These are phyloP conservation scores for Piprites chloris DNA, from an alignment of 2,113 vertebrate species.

Conservation along the genomic window DNA sequence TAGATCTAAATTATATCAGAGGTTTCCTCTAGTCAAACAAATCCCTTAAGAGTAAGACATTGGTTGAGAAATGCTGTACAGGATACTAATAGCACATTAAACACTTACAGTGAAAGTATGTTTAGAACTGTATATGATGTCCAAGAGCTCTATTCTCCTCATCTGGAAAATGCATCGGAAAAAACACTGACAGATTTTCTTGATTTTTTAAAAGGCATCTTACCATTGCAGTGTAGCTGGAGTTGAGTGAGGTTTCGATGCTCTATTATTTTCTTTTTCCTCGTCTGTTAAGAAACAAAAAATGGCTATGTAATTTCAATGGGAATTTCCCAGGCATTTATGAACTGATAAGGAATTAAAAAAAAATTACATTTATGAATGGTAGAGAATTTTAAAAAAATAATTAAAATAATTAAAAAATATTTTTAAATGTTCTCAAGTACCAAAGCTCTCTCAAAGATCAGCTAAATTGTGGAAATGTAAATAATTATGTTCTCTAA, in stretches of 20 bases:
- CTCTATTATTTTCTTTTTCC: slow-evolving; percentile 98
- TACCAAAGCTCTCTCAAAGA: neutral
- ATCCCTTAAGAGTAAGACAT: neutral
- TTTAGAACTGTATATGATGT: neutral
- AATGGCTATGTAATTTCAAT: neutral
- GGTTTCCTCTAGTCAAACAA: neutral
- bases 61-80: neutral
- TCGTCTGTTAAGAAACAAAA: slow-evolving; percentile 83
- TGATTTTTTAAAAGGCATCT: slow-evolving; percentile 29
- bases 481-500: neutral
- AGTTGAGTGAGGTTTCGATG: slow-evolving; percentile 96
- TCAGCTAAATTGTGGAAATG: neutral
- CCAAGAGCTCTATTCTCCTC: neutral
- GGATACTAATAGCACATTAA: neutral
- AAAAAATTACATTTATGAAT: neutral
- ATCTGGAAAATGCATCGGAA: neutral
- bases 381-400: neutral
- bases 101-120: neutral
- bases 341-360: neutral
- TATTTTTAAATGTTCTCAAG: neutral
- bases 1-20: neutral
- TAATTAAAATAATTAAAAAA: neutral
- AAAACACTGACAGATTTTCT: neutral
- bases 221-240: slow-evolving; percentile 98
- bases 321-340: neutral